Evolutionary conservation across 2,113 vertebrate genomes (phyloP).

Genomic region (Dascyllus trimaculatus): DNA sequence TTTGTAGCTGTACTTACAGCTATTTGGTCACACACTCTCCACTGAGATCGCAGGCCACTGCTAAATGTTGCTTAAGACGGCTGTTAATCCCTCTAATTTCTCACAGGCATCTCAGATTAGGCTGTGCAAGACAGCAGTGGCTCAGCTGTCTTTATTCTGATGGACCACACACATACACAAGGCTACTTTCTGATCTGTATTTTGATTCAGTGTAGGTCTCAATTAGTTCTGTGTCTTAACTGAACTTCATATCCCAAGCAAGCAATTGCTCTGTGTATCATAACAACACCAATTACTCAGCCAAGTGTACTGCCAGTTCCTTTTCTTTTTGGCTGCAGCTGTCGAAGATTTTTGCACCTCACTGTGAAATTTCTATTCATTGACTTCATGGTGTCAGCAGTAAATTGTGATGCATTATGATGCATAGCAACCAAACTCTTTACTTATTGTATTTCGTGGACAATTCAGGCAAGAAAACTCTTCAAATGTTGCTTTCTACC

Average conservation of each 20-base stretch:
- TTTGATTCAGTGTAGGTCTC: not conserved
- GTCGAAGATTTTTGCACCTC: slow-evolving; percentile 25
- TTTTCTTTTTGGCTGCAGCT: not conserved
- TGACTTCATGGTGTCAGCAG: slow-evolving; percentile 28
- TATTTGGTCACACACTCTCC: slow-evolving; percentile 50
- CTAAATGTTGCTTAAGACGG: slow-evolving; percentile 60
- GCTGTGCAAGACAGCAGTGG: slow-evolving; percentile 39
- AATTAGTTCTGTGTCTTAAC: not conserved
- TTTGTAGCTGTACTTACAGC: slow-evolving; percentile 73
- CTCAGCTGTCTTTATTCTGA: slow-evolving; percentile 40
- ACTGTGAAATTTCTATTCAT: slow-evolving; percentile 16
- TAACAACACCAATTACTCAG: slow-evolving; percentile 7
- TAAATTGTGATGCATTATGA: slow-evolving; percentile 13
- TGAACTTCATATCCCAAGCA: slow-evolving; percentile 3
- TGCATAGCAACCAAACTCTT: not conserved
- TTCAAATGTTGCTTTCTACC: not conserved
- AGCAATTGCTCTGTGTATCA: slow-evolving; percentile 4
- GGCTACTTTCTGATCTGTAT: not conserved
- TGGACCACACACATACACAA: slow-evolving; percentile 10
- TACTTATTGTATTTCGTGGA: not conserved
- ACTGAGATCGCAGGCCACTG: slow-evolving; percentile 57
- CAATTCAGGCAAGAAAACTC: not conserved
- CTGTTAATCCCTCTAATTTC: slow-evolving; percentile 74
- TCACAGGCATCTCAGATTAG: slow-evolving; percentile 68
- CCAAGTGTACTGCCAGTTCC: not conserved